Evolutionary conservation across 2,797 vertebrate genomes (phyloP).

Genomic region (Tinamus major): DNA sequence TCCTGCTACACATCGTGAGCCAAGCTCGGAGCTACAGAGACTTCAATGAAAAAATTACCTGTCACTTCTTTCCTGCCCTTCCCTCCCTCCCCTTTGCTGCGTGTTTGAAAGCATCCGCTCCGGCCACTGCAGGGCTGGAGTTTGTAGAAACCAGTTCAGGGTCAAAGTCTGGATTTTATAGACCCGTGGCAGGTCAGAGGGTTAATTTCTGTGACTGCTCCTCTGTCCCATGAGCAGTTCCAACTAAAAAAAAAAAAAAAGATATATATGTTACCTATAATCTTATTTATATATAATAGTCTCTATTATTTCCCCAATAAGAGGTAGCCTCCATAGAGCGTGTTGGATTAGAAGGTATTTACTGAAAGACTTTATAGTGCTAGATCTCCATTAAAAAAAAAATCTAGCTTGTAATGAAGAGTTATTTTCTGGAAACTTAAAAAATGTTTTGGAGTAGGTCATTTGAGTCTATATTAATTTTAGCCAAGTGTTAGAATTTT

Average conservation of each 20-base stretch:
- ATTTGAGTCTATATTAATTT: constrained; percentile 14
- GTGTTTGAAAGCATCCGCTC: not conserved
- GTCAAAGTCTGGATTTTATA: constrained; percentile 39
- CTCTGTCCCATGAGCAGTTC: not conserved
- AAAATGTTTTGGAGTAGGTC: not conserved
- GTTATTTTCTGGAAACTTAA: constrained; percentile 11
- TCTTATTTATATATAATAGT: not conserved
- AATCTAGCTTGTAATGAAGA: not conserved
- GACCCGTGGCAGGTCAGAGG: not conserved
- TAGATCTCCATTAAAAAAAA: not conserved
- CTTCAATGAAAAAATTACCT: constrained; percentile 33
- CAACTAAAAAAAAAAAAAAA: not conserved
- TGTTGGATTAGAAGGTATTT: not conserved
- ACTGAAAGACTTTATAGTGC: not conserved
- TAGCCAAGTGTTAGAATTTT: not conserved
- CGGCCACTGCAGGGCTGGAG: not conserved
- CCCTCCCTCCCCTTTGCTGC: not conserved
- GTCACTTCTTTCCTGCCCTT: not conserved
- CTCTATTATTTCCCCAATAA: not conserved
- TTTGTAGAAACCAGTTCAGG: not conserved
- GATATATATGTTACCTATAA: not conserved
- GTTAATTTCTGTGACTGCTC: not conserved
- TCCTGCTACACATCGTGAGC: constrained; percentile 10
- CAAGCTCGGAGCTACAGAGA: constrained; percentile 28
- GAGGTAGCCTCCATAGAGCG: not conserved